phyloP scores from a whole-genome alignment of 2,113 vertebrate genomes.

The Suricata suricatta region DNA sequence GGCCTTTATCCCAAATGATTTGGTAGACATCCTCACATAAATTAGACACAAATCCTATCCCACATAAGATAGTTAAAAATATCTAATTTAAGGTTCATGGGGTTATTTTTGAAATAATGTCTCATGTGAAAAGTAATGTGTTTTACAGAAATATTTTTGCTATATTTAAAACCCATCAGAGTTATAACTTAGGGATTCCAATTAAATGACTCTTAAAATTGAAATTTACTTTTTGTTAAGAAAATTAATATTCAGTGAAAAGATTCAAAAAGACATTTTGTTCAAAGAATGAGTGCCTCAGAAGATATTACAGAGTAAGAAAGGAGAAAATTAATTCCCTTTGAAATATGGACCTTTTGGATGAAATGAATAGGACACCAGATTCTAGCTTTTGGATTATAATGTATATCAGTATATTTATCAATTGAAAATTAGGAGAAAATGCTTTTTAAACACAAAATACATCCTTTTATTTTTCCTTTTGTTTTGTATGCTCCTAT shows the following conservation, averaged over 20 bases:
- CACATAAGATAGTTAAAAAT: conserved; percentile 62
- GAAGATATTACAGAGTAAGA: conserved; percentile 30
- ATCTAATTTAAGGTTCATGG: conserved; percentile 45
- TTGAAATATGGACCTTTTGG: conserved; percentile 49
- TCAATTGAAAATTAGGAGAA: neutral
- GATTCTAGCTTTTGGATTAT: conserved; percentile 26
- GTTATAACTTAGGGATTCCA: conserved; percentile 46
- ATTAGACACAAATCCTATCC: conserved; percentile 49
- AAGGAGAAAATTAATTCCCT: conserved; percentile 46
- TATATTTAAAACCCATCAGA: conserved; percentile 61
- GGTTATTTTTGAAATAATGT: conserved; percentile 54
- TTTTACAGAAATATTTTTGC: conserved; percentile 41
- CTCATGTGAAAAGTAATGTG: conserved; percentile 17
- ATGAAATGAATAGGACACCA: neutral
- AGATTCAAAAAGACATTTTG: conserved; percentile 56
- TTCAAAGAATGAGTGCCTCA: conserved; percentile 64
- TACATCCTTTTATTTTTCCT: neutral
- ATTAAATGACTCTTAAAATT: conserved; percentile 47
- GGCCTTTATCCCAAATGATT: conserved; percentile 26
- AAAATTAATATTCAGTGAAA: conserved; percentile 61
- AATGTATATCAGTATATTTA: neutral
- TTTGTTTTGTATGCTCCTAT: neutral
- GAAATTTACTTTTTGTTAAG: neutral
- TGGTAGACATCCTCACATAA: conserved; percentile 28
- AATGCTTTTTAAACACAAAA: neutral